Conservation (phyloP, 2,113 vertebrate genomes). For the Meleagris gallopavo region DNA sequence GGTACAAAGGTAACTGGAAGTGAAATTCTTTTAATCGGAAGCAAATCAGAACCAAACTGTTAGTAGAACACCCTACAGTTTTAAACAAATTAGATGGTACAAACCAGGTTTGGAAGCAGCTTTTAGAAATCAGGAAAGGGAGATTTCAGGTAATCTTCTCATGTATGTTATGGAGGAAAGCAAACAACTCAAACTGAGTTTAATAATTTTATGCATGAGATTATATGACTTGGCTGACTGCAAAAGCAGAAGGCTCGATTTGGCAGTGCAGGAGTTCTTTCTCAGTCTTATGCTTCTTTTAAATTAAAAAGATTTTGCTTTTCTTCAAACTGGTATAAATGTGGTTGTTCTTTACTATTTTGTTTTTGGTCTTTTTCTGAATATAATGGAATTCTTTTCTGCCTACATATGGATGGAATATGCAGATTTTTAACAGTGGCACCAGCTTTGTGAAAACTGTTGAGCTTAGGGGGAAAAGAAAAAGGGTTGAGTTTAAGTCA, state of each 20-base stretch:
- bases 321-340: not conserved
- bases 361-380: not conserved
- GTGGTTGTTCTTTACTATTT: not conserved
- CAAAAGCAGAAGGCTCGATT: not conserved
- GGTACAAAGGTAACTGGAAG: not conserved
- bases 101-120: not conserved
- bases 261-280: not conserved
- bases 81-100: not conserved
- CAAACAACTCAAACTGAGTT: not conserved
- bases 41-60: not conserved
- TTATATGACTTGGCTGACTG: not conserved
- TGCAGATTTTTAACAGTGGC: not conserved
- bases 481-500: not conserved
- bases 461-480: not conserved
- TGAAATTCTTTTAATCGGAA: not conserved
- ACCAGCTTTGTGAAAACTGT: not conserved
- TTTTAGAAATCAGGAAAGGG: not conserved
- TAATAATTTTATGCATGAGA: not conserved
- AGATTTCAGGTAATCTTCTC: not conserved
- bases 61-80: not conserved
- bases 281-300: not conserved
- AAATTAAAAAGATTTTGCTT: not conserved
- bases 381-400: not conserved
- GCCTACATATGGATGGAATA: not conserved
- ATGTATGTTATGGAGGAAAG: not conserved